Percentiles rank a stretch among this genome's conserved stretches.
Evolutionary conservation across 1,140 invertebrate species (phyloP).

Genomic region (Tachypleus tridentatus): DNA sequence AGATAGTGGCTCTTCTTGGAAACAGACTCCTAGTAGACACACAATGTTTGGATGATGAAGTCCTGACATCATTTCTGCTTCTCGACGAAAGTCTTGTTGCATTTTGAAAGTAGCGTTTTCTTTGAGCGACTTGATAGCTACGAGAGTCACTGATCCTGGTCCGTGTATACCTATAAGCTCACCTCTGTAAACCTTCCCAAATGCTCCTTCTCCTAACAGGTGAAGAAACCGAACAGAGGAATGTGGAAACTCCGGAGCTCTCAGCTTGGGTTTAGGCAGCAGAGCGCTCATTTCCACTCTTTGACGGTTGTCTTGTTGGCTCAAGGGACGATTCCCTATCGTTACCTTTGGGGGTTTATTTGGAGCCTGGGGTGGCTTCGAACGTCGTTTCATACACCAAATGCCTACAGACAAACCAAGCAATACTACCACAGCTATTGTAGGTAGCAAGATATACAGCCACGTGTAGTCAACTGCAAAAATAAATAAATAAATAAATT

Average conservation of each 20-base stretch:
- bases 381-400: conserved; percentile 26
- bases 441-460: conserved; percentile 45
- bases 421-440: conserved; percentile 38
- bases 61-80: conserved; percentile 83
- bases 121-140: conserved; percentile 88
- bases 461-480: conserved; percentile 32
- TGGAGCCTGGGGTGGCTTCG: conserved; percentile 2
- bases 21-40: conserved; percentile 79
- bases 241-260: conserved; percentile 46
- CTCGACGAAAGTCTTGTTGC: conserved; percentile 73
- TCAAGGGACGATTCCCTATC: conserved; percentile 5
- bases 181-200: conserved; percentile 92
- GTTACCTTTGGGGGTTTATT: conserved; percentile 14
- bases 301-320: conserved; percentile 14
- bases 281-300: conserved; percentile 55
- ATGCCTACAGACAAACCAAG: conserved; percentile 38
- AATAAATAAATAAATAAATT: background rate
- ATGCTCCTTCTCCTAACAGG: conserved; percentile 90
- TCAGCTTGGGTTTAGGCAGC: conserved; percentile 40
- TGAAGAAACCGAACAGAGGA: conserved; percentile 76
- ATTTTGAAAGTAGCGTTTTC: conserved; percentile 85
- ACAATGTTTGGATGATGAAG: conserved; percentile 90
- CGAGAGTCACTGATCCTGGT: conserved; percentile 37
- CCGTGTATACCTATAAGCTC: conserved; percentile 51
- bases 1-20: conserved; percentile 79